A percentile compares a stretch with the other conserved stretches of the same genome.
These are phyloP conservation scores for Centroberyx gerrardi DNA, from an alignment of 2,797 vertebrate species.

Conservation along the genomic window DNA sequence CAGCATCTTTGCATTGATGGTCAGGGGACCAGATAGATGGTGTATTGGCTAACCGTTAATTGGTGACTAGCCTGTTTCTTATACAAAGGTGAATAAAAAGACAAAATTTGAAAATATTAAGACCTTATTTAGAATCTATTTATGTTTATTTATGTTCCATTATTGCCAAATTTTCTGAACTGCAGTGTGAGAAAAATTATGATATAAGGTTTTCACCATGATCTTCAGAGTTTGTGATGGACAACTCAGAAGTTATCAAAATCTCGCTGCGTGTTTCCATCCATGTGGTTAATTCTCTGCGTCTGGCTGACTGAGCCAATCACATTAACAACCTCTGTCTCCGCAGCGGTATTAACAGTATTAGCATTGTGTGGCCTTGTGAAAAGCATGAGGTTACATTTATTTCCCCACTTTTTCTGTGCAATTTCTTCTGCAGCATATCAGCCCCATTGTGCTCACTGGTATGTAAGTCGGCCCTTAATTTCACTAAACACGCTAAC, in stretches of 20 bases:
- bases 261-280: neutral
- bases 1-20: neutral
- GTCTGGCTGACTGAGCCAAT: constrained; percentile 52
- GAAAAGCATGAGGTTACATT: constrained; percentile 75
- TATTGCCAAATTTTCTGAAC: neutral
- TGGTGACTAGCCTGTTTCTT: no score
- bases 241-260: neutral
- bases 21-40: no score
- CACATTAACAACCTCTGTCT: constrained; percentile 71
- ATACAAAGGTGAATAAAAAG: no score
- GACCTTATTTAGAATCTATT: neutral
- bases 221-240: no score
- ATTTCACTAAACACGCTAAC: constrained; percentile 76
- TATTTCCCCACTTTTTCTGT: constrained; percentile 61
- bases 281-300: constrained; percentile 5
- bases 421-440: constrained; percentile 67
- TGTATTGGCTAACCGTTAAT: no score
- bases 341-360: constrained; percentile 51
- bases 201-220: neutral
- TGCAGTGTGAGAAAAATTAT: neutral
- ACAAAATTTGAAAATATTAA: neutral
- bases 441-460: constrained; percentile 37
- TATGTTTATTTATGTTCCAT: neutral
- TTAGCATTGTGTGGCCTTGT: neutral
- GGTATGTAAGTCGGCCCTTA: constrained; percentile 63